Conservation (phyloP, 2,888 invertebrate species). For the Caenorhabditis imperialis region DNA sequence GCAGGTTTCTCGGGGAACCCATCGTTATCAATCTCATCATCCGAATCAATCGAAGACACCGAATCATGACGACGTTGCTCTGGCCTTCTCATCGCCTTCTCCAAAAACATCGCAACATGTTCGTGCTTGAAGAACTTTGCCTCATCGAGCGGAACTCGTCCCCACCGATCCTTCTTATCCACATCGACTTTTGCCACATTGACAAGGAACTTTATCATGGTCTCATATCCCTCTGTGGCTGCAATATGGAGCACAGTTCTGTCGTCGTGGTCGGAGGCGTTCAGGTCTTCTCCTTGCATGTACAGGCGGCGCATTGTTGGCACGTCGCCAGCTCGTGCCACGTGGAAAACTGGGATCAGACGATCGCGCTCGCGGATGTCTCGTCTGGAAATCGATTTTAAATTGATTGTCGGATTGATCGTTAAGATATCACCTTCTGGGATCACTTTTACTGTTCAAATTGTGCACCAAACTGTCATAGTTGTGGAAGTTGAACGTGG, state of each 20-base stretch:
- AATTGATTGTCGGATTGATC: too few species aligned
- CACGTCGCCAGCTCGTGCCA: conserved; percentile 52
- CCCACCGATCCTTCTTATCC: conserved; percentile 64
- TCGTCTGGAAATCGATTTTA: conserved; percentile 13
- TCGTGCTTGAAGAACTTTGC: conserved; percentile 64
- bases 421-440: conserved; percentile 17
- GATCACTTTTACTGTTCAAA: conserved; percentile 53
- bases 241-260: conserved; percentile 67
- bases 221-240: conserved; percentile 70
- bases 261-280: conserved; percentile 72
- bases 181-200: conserved; percentile 68
- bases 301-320: conserved; percentile 59
- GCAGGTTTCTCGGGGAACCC: conserved; percentile 43
- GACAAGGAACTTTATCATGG: conserved; percentile 71
- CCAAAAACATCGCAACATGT: conserved; percentile 82
- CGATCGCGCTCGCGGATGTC: conserved; percentile 50
- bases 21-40: conserved; percentile 41
- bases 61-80: conserved; percentile 36
- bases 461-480: conserved; percentile 81
- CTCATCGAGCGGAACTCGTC: conserved; percentile 70
- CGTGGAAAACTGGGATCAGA: conserved; percentile 50
- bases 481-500: conserved; percentile 93
- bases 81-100: conserved; percentile 78
- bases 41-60: conserved; percentile 42
- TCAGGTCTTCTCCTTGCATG: conserved; percentile 72